These are phyloP conservation scores for Microcebus jonahi DNA, from an alignment of 2,113 vertebrate species.

Conservation along the genomic window DNA sequence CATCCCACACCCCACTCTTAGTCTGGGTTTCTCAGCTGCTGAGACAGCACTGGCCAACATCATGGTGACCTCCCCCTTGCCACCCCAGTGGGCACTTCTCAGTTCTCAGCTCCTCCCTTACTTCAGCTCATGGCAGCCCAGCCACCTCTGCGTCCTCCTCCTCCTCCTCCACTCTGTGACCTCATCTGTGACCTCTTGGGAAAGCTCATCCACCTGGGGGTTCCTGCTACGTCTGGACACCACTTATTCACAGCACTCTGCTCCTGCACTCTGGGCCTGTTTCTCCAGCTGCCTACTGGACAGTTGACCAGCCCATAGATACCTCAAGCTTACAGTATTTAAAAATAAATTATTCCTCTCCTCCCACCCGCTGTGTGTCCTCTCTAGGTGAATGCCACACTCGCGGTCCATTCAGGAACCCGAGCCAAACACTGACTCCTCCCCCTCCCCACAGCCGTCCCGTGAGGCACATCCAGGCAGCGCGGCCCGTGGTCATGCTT, in stretches of 20 bases:
- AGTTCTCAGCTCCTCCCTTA: neutral
- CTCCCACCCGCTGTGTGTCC: neutral
- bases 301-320: neutral
- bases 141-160: too few species aligned
- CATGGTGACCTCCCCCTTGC: neutral
- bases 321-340: neutral
- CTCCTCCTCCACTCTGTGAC: too few species aligned
- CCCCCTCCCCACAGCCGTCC: accelerated
- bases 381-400: neutral
- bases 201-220: neutral
- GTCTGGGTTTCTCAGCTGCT: neutral
- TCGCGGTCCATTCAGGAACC: neutral
- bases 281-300: neutral
- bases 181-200: neutral
- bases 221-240: neutral
- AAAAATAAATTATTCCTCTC: neutral
- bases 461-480: neutral
- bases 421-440: neutral
- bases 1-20: neutral
- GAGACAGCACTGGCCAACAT: neutral
- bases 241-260: neutral
- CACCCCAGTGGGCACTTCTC: neutral
- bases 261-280: neutral
- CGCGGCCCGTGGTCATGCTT: accelerated
- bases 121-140: too few species aligned